Base-by-base conservation (phyloP, 2,888 invertebrate genomes). In the Chromoteleia sp. region DNA sequence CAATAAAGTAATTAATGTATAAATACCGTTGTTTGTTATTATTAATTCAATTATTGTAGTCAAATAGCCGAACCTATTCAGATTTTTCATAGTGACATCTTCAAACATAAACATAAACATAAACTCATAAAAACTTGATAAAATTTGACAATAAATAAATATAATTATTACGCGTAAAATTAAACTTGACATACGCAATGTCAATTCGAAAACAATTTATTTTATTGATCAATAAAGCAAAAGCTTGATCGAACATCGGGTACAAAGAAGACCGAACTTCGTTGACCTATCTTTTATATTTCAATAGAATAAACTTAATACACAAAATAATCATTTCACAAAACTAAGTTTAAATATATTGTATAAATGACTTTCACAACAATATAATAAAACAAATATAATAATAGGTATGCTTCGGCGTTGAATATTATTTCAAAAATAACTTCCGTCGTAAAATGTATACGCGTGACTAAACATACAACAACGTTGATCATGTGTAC, bases 271-370 rank as follows among this genome's bases (percentile, higher is more conserved):
- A 61, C 14, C 21, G 29, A 45, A 17, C 7, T 78, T 78, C 63
- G 33, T 58, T 63, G 63, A 70, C 70, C 50, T 63, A 67, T 71
- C 14, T 10, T 65, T 61, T 71, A 71, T 77, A 77, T 70, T 77
- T 78, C 71, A 71, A 65, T 78, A 50, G 61, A 76, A 76, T 76
- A 68, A 76, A 68, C 21, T 68, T 76, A 61, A 65, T 71, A 78
- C 65, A 71, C 58, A 71, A 78, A 78, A 78, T 78, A 71, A 65
- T 71, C 0, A 56, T 70, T 41, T 78, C 58, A 71, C 71, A 78
- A 48, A 71, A 71, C 50, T 71, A 63, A 59, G 21, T 56, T 70
- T 77, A 63, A 70, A 77, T 70, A 76, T 75, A 71, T 76, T 68
- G 30, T 77, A 71, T 56, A 63, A 77, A 77, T 63, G 63, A 77